These are phyloP conservation scores for Acromyrmex echinatior DNA, from an alignment of 1,140 invertebrate species.

Conservation along the genomic window DNA sequence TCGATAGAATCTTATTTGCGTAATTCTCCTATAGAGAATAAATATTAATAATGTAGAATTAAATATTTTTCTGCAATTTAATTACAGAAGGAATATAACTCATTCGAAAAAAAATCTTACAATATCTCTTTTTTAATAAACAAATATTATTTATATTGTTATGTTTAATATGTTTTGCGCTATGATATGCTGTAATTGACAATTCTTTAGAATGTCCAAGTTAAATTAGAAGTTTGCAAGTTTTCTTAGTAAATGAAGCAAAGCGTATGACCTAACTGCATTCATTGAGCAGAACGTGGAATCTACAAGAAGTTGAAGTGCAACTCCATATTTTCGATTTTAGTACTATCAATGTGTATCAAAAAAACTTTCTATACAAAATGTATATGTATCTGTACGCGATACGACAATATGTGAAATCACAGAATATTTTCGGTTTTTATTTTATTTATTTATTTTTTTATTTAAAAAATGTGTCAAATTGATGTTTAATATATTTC, in stretches of 20 bases:
- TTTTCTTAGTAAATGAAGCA: slow-evolving; percentile 8
- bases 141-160: slow-evolving; percentile 20
- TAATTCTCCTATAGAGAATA: not conserved
- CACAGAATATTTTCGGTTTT: slow-evolving; percentile 51
- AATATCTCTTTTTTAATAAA: slow-evolving; percentile 15
- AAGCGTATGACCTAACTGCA: slow-evolving; percentile 2
- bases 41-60: slow-evolving; percentile 20
- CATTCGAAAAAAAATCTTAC: slow-evolving; percentile 33
- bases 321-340: slow-evolving; percentile 16
- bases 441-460: not conserved
- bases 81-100: slow-evolving; percentile 21
- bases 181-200: slow-evolving; percentile 15
- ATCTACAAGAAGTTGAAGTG: not conserved
- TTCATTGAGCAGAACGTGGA: slow-evolving; percentile 25
- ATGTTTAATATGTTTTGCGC: not conserved
- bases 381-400: slow-evolving; percentile 34
- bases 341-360: slow-evolving; percentile 34
- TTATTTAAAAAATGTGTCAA: not conserved
- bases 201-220: slow-evolving; percentile 36
- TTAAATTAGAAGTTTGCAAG: slow-evolving; percentile 24
- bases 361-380: slow-evolving; percentile 40
- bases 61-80: slow-evolving; percentile 26
- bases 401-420: slow-evolving; percentile 27
- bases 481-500: not conserved
- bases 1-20: slow-evolving; percentile 13